Base-by-base conservation (phyloP, 2,888 invertebrate species). In the Thecophora atra region DNA sequence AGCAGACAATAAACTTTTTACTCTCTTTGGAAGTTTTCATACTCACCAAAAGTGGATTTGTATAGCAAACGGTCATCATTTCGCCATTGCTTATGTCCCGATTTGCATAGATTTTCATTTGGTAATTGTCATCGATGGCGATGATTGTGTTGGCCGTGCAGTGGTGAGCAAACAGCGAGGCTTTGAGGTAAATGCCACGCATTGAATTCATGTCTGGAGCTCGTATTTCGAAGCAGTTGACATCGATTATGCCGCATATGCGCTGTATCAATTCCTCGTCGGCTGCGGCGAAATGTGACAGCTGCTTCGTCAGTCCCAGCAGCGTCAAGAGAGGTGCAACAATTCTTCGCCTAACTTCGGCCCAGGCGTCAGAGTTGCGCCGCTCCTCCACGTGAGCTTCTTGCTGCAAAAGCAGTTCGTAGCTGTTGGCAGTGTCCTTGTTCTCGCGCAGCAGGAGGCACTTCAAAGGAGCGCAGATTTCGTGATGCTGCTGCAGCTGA, bases 221-320 rank as follows among this genome's bases (percentile, higher is more conserved):
- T 8, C 85, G 89, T 15, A 94, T 88, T 84, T 94, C 94, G 81
- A 93, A 94, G 54, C 91, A 89, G 84, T 94, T 95, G 0, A 94
- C 91, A 82, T 94, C 94, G 26, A 93, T 88, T 26, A 92, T 89
- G 0, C 92, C 93, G 76, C 93, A 91, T 28, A 94, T 87, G 76
- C 88, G 89, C 80, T 94, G 94, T 7, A 93, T 85, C 5, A 91
- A 78, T 28, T 82, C 81, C 21, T 75, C 82, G 62, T 89, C 86
- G 3, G 88, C 85, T 21, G 87, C 82, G 51, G 28, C 15, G 4
- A 78, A 73, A 19, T 88, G n/a, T 1, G 73, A 76, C 17, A 86
- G 74, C 37, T 79, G 77, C 15, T 73, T 66, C 3, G 77, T 24
- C 4, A 83, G 62, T 8, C 81, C 79, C 3, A n/a, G n/a, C n/a